Base-by-base conservation (phyloP, 2,797 vertebrate genomes). In the Macroramphosus scolopax region DNA sequence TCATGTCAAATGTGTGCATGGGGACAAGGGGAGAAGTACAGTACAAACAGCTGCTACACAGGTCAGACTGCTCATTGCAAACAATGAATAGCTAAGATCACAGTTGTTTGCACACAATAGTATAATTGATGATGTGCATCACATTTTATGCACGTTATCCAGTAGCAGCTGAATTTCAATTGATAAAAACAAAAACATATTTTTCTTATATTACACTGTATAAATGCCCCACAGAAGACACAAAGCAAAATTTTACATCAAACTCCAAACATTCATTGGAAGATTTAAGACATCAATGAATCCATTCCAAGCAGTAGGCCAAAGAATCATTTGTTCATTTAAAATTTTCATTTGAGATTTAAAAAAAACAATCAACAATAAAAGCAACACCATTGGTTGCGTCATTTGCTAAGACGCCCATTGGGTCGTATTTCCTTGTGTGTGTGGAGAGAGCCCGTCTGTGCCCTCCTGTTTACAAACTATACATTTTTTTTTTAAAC, bases 351-450 rank as follows among this genome's bases (percentile, higher is more conserved):
- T 41, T 15, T n/a, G n/a, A n/a, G n/a, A 48, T 45, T 45, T 45
- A 16, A 54, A 61, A 72, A 73, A 63, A 57, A 73, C 61, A 57
- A 9, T 68, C 39, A 67, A 72, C 46, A 62, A 61, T 73, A 80
- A 85, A 81, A 80, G 61, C 72, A 75, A 77, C 75, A 56, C 16
- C 16, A 28, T 26, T 4, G 31, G 63, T 70, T 73, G 76, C 73
- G 68, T 51, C 30, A 29, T 40, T 65, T 59, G 55, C 41, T 47
- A 72, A 72, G 78, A 76, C 53, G 57, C 50, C 37, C 51, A 6
- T 17, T 35, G 32, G 60, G 63, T 20, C 38, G 31, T n/a, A 22
- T 44, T 70, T 35, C 28, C 28, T 14, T 59, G 52, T 36, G 10
- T 35, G 29, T 35, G 37, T 37, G 2, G 30, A 41, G 22, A 35